Evolutionary conservation across 2,888 invertebrate species (phyloP), one percentile per base, ranked within the genome.

Genomic region (Tridacna gigas): DNA sequence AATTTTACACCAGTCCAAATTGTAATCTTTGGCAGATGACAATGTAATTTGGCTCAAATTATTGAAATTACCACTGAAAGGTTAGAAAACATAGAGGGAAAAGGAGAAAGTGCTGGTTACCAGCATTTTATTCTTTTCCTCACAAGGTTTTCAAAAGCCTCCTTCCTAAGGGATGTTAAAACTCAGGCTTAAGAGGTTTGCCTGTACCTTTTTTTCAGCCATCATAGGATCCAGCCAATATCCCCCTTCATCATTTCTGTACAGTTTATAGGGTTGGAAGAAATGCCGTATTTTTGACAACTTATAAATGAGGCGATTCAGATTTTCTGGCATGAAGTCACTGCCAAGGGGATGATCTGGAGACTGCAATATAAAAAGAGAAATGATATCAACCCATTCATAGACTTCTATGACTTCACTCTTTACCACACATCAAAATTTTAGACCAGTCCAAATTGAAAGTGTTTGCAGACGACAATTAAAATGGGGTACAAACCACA

Each of bases 181-280:
- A 37, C 3, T 37, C 2, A 7, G 37, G 37, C 2, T 37, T 37
- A 7, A 37, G 37, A 37, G 2, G 37, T 37, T 37, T 37, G 37
- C 2, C 37, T 37, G 28, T 73, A 92, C 93, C 89, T 90, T 91
- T 63, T 91, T 89, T 74, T 93, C 93, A 15, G 92, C 92, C 0
- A 90, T 86, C 47, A 86, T 80, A 45, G 89, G 85, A 66, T 92
- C 89, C 0, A 88, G 78, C 48, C 88, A 83, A 74, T 90, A 91
- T 20, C 88, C 69, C 7, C 90, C 92, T 60, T 90, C 83, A 2
- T 90, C 91, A 78, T 93, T 93, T 89, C 93, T 91, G 22, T 93
- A 93, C 15, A 95, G 88, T 66, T 94, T 93, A 66, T 93, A 92
- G 0, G 93, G 91, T 79, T 92, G 91, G 26, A 95, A 89, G 80